Evolutionary conservation across 2,888 invertebrate species (phyloP).

Genomic region (Agriotes lineatus): DNA sequence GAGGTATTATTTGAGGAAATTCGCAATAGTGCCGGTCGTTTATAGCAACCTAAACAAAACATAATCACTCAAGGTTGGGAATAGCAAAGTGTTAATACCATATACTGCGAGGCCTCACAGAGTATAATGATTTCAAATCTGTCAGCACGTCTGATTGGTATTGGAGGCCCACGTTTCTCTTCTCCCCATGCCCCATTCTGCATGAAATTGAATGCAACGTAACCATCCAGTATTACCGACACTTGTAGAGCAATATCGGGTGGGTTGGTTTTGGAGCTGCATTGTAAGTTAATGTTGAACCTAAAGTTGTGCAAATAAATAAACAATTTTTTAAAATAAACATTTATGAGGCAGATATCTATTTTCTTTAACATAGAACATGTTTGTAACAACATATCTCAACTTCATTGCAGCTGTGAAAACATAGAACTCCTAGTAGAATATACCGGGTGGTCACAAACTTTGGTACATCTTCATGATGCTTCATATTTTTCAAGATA

Average conservation of each 20-base stretch:
- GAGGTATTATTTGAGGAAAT: slow-evolving; percentile 80
- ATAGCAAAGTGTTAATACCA: slow-evolving; percentile 34
- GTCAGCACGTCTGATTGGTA: slow-evolving; percentile 75
- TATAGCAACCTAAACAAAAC: slow-evolving; percentile 75
- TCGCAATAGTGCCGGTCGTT: slow-evolving; percentile 85
- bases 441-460: no score
- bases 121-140: slow-evolving; percentile 80
- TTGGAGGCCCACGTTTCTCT: slow-evolving; percentile 70
- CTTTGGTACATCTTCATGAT: no score
- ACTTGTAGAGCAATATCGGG: slow-evolving; percentile 84
- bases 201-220: slow-evolving; percentile 72
- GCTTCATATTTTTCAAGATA: no score
- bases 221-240: slow-evolving; percentile 71
- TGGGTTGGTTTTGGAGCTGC: slow-evolving; percentile 78
- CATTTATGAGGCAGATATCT: no score
- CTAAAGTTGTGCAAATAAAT: no score
- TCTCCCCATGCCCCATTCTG: slow-evolving; percentile 71
- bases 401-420: no score
- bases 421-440: no score
- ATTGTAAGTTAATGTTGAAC: slow-evolving; percentile 82
- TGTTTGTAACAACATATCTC: no score
- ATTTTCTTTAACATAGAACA: no score
- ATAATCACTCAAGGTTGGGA: neutral
- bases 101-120: slow-evolving; percentile 69
- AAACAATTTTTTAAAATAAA: no score